Evolutionary conservation across 2,888 invertebrate genomes (phyloP).

Genomic region (Notocelia uddmanniana): DNA sequence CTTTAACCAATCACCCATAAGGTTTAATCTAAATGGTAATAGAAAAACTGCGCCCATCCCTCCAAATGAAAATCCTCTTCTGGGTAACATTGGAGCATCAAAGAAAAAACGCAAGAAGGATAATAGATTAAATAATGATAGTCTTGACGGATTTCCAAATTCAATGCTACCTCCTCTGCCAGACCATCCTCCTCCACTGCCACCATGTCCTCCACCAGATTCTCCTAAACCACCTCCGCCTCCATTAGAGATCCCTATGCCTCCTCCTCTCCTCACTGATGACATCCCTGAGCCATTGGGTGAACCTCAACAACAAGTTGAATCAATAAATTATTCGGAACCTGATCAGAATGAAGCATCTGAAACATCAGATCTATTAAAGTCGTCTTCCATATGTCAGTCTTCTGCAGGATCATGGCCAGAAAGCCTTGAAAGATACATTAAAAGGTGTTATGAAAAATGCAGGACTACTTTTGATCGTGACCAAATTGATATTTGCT

Average conservation of each 20-base stretch:
- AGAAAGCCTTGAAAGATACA: constrained; percentile 93
- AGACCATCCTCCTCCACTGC: constrained; percentile 82
- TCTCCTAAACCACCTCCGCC: constrained; percentile 70
- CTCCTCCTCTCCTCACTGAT: constrained; percentile 78
- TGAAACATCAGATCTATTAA: constrained; percentile 67
- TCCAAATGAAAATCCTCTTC: constrained; percentile 75
- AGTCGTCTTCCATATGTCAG: constrained; percentile 68
- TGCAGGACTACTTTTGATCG: constrained; percentile 95
- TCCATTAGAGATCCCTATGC: constrained; percentile 73
- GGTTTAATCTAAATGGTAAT: constrained; percentile 78
- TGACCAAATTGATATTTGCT: constrained; percentile 96
- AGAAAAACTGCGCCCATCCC: constrained; percentile 74
- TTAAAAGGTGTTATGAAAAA: constrained; percentile 96
- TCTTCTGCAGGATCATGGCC: constrained; percentile 89
- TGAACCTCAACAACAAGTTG: constrained; percentile 55
- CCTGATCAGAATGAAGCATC: constrained; percentile 62
- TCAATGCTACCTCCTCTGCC: constrained; percentile 82
- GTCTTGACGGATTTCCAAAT: constrained; percentile 69
- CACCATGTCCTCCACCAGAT: constrained; percentile 82
- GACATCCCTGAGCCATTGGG: constrained; percentile 74
- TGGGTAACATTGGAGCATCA: constrained; percentile 78
- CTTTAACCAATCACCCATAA: constrained; percentile 78
- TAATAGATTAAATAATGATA: constrained; percentile 86
- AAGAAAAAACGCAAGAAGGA: constrained; percentile 91
- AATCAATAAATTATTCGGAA: constrained; percentile 53